Evolutionary conservation across 2,888 invertebrate species (phyloP).

Genomic region (Oxyscelio sp.): DNA sequence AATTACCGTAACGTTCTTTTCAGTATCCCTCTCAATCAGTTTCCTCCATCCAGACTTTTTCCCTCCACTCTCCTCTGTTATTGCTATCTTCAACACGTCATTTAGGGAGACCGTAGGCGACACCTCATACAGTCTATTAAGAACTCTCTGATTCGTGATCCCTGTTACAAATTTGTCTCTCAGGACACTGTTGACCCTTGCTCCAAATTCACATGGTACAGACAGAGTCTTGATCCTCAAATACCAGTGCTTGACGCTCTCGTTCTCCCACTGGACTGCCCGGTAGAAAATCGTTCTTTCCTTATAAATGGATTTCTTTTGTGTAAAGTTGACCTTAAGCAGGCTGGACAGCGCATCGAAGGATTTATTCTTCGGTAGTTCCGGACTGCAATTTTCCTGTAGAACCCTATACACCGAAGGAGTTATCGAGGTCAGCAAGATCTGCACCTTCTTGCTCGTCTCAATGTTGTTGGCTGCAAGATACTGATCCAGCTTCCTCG

Average conservation of each 20-base stretch:
- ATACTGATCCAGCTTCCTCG: conserved; percentile 71
- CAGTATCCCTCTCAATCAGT: conserved; percentile 23
- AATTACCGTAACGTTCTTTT: conserved; percentile 58
- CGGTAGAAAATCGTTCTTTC: conserved; percentile 74
- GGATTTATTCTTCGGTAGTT: conserved; percentile 71
- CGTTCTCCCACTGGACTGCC: conserved; percentile 77
- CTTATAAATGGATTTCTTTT: conserved; percentile 66
- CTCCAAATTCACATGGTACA: conserved; percentile 70
- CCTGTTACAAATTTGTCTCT: conserved; percentile 79
- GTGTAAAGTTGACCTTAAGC: conserved; percentile 55
- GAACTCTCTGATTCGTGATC: conserved; percentile 52
- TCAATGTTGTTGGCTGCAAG: conserved; percentile 73
- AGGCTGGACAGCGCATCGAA: conserved; percentile 68
- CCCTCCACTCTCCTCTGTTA: conserved; percentile 48
- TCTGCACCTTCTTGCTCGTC: conserved; percentile 72
- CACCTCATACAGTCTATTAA: conserved; percentile 48
- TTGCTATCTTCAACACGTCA: conserved; percentile 56
- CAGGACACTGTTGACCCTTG: conserved; percentile 72
- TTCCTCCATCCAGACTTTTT: conserved; percentile 44
- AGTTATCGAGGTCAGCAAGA: conserved; percentile 72
- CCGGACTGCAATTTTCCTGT: conserved; percentile 72
- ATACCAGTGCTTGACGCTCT: conserved; percentile 75
- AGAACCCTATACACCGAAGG: conserved; percentile 74
- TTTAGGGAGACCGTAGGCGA: conserved; percentile 53
- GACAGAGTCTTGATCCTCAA: conserved; percentile 80